These are phyloP conservation scores for Chesias legatella DNA, from an alignment of 2,888 invertebrate species.

Conservation along the genomic window DNA sequence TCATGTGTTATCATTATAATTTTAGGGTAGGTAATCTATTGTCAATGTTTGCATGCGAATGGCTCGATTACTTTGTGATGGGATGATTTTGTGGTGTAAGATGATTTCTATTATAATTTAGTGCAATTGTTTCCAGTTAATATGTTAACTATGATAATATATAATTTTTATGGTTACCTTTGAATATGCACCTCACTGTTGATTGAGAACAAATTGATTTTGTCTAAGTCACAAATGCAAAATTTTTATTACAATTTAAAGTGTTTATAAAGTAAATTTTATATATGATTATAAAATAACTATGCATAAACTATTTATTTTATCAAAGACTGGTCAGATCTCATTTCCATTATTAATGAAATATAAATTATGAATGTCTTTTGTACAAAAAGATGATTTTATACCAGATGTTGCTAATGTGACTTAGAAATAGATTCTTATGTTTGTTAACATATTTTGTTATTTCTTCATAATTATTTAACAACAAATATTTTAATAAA, in stretches of 20 bases:
- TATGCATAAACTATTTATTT: not conserved
- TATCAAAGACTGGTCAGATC: constrained; percentile 43
- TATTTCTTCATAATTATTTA: constrained; percentile 66
- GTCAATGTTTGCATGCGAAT: constrained; percentile 42
- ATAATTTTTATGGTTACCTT: constrained; percentile 58
- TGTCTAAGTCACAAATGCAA: constrained; percentile 61
- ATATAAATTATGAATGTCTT: constrained; percentile 13
- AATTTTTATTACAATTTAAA: not conserved
- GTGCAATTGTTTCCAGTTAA: constrained; percentile 10
- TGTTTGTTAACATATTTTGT: constrained; percentile 77
- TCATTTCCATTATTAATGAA: constrained; percentile 33
- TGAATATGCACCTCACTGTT: constrained; percentile 44
- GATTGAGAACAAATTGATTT: constrained; percentile 55
- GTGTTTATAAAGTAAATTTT: not conserved
- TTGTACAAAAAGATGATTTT: constrained; percentile 14
- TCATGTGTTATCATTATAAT: constrained; percentile 42
- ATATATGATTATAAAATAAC: not conserved
- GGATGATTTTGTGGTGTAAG: constrained; percentile 40
- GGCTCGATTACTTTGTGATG: constrained; percentile 50
- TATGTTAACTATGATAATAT: constrained; percentile 34
- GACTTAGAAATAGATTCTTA: constrained; percentile 69
- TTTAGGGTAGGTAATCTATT: constrained; percentile 35
- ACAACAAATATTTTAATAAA: constrained; percentile 67
- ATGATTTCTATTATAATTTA: constrained; percentile 15
- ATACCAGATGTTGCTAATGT: constrained; percentile 46